Percentiles rank a stretch among this genome's conserved stretches.
Conservation (phyloP, 64 coral and sea anemone genomes). For the Anthopleura sola region DNA sequence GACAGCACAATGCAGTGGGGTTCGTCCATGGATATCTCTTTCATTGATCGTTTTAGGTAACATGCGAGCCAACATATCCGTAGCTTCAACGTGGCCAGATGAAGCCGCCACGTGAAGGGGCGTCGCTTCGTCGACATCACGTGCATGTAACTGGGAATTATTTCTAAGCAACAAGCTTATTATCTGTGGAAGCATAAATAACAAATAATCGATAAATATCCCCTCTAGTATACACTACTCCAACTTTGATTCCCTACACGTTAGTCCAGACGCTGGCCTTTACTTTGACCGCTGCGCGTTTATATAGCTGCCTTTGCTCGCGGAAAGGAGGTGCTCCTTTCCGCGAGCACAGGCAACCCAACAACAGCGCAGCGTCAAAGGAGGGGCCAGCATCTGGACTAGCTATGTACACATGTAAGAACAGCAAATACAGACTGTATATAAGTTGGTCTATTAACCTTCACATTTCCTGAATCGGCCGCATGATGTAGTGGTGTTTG, state of each 20-base stretch:
- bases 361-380: too few relatives aligned
- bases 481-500: conserved; percentile 15
- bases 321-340: too few relatives aligned
- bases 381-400: too few relatives aligned
- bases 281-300: too few relatives aligned
- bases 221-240: too few relatives aligned
- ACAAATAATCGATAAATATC: not conserved
- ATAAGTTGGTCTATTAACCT: not conserved
- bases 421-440: not conserved
- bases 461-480: not conserved
- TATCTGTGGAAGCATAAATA: not conserved
- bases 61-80: not conserved
- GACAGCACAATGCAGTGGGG: conserved; percentile 44
- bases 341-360: too few relatives aligned
- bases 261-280: too few relatives aligned
- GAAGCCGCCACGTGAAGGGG: conserved; percentile 41
- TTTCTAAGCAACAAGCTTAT: conserved; percentile 1
- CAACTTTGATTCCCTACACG: too few relatives aligned
- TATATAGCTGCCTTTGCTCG: too few relatives aligned
- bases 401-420: too few relatives aligned
- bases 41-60: not conserved
- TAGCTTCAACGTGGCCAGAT: conserved; percentile 10
- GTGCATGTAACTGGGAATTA: not conserved
- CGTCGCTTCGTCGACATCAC: conserved; percentile 15
- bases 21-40: conserved; percentile 13